Percentiles rank a stretch among this genome's conserved stretches.
Conservation (phyloP, 2,888 invertebrate genomes). For the Nebria brevicollis region DNA sequence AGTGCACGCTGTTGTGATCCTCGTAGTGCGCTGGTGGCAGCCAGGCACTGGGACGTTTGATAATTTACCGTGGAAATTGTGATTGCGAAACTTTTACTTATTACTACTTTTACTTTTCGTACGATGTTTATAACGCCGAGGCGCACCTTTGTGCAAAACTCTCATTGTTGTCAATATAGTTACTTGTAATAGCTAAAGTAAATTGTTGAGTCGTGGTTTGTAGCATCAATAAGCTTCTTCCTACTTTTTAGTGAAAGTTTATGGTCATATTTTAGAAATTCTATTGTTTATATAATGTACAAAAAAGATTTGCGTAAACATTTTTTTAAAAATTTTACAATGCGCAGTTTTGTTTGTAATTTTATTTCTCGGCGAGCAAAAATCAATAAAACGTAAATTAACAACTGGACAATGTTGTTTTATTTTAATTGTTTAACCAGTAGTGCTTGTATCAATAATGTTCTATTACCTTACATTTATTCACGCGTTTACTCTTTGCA, state of each 20-base stretch:
- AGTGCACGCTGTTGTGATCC: conserved; percentile 13
- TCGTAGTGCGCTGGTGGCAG: neutral
- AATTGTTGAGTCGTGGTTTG: neutral
- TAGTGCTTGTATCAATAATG: neutral
- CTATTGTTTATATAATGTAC: neutral
- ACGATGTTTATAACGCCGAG: conserved; percentile 28
- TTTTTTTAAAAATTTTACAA: too few species aligned
- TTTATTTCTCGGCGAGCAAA: neutral
- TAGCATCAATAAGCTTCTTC: conserved; percentile 5
- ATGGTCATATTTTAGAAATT: neutral
- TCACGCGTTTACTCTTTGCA: neutral
- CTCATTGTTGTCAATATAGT: neutral
- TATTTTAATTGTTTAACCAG: neutral
- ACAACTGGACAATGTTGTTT: neutral
- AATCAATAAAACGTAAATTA: neutral
- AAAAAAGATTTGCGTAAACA: neutral
- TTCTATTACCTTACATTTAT: neutral
- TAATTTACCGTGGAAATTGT: conserved; percentile 44
- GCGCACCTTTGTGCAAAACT: conserved; percentile 22
- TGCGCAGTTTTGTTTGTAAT: too few species aligned
- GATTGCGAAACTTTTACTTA: conserved; percentile 42
- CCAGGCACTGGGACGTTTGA: neutral
- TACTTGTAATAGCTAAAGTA: neutral
- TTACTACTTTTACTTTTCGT: conserved; percentile 43
- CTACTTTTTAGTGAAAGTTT: conserved; percentile 28